Evolutionary conservation across 2,797 vertebrate species (phyloP), one percentile per base, ranked within the genome.

Genomic region (Buceros bicornis): DNA sequence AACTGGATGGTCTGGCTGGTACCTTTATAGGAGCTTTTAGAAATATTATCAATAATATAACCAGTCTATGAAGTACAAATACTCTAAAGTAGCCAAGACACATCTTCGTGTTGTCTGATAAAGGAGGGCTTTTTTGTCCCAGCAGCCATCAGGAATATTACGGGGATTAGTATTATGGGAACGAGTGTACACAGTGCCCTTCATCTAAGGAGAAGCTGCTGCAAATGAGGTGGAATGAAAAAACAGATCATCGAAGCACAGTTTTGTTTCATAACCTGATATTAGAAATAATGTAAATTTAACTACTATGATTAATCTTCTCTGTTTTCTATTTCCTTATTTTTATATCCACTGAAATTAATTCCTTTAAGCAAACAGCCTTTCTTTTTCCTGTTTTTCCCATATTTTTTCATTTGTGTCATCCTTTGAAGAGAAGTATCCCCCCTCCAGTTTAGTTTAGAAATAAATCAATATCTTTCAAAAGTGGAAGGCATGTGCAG

Each of bases 381-480:
- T 0, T 72, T 60, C 1, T 24, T 13, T 47, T 50, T 47, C 3
- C 4, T 43, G 1, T 37, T 83, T 87, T 79, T 5, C 1, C 7
- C 15, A 22, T 69, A 37, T 65, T 70, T 93, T 85, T 91, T 91
- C 43, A 54, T 82, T 88, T 77, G 16, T 86, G 54, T 90, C 71
- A 91, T 87, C n/a, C 16, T 80, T 70, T 5, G 5, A 81, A 71
- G 18, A 0, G 0, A 56, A 91, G 18, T 43, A 80, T 6, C 20
- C 21, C 13, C 5, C 11, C 35, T 29, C n/a, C 43, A 64, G 43
- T 88, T 77, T 60, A 58, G 51, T 90, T 93, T 83, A 58, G 69
- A 91, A 96, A 82, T 85, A 91, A 96, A 94, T 93, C 82, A 85
- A 77, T 90, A 86, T 64, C 72, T 88, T 94, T 94, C 76, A 81